Percentiles rank a stretch among this genome's conserved stretches.
Evolutionary conservation across 2,888 invertebrate genomes (phyloP).

Genomic region (Malachius bipustulatus): DNA sequence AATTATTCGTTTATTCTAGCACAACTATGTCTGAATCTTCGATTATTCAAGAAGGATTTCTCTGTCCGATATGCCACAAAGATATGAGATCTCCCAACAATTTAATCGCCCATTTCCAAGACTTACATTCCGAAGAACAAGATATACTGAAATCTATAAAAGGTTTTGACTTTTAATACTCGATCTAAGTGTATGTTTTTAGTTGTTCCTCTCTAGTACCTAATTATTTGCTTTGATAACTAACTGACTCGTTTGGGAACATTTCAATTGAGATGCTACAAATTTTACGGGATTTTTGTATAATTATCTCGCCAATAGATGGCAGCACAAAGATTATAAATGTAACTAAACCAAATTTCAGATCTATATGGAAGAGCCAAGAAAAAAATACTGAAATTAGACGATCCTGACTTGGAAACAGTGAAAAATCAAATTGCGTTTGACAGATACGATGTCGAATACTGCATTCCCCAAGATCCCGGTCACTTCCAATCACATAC

Average conservation of each 20-base stretch:
- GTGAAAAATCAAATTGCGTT: constrained; percentile 40
- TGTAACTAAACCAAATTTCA: too few species aligned
- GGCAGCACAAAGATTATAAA: too few species aligned
- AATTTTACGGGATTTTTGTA: too few species aligned
- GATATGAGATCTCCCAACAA: constrained; percentile 77
- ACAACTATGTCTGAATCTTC: constrained; percentile 23
- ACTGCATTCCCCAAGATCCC: constrained; percentile 49
- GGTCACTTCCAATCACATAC: constrained; percentile 56
- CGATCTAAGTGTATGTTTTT: too few species aligned
- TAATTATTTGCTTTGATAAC: too few species aligned
- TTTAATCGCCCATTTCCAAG: constrained; percentile 81
- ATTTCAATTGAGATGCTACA: too few species aligned
- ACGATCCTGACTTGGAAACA: constrained; percentile 52
- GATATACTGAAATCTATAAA: constrained; percentile 69
- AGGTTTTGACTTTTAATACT: constrained; percentile 39
- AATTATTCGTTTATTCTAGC: too few species aligned
- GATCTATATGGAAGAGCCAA: constrained; percentile 78
- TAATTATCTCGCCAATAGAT: constrained; percentile 1
- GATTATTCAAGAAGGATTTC: constrained; percentile 75
- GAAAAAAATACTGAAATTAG: constrained; percentile 69
- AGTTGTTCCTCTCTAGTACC: too few species aligned
- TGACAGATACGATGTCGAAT: constrained; percentile 35
- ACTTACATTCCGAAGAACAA: constrained; percentile 75
- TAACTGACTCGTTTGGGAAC: too few species aligned
- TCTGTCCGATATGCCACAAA: constrained; percentile 89